Evolutionary conservation across 2,797 vertebrate genomes (phyloP).

Genomic region (Mormyrus hasselquistii): DNA sequence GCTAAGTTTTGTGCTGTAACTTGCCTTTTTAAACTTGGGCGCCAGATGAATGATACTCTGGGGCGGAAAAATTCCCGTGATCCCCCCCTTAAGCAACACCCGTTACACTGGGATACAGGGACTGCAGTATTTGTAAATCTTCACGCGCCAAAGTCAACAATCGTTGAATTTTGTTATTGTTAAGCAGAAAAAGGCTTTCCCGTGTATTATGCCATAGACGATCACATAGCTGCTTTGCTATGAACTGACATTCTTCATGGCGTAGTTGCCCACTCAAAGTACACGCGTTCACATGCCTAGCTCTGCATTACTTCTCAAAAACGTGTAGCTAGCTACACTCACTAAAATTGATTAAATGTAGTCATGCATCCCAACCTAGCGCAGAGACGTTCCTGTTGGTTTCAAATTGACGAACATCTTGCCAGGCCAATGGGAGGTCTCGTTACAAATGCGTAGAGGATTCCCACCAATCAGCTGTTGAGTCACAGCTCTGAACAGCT

Average conservation of each 20-base stretch:
- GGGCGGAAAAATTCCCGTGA: slow-evolving; percentile 8
- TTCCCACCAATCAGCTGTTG: slow-evolving; percentile 7
- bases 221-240: neutral
- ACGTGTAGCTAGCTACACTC: neutral
- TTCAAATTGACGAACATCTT: slow-evolving; percentile 21
- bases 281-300: neutral
- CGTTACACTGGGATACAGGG: neutral
- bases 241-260: neutral
- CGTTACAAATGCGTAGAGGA: neutral
- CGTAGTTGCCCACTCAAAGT: neutral
- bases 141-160: neutral
- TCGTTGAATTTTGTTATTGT: neutral
- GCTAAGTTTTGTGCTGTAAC: neutral
- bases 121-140: neutral
- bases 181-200: neutral
- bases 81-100: neutral
- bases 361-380: neutral
- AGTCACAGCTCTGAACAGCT: neutral
- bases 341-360: neutral
- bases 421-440: neutral
- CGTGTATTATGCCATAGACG: neutral
- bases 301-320: neutral
- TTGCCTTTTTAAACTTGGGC: slow-evolving; percentile 26
- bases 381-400: neutral
- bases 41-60: slow-evolving; percentile 15